These are phyloP conservation scores for Teinopalpus imperialis DNA, from an alignment of 2,888 invertebrate species.

Conservation along the genomic window DNA sequence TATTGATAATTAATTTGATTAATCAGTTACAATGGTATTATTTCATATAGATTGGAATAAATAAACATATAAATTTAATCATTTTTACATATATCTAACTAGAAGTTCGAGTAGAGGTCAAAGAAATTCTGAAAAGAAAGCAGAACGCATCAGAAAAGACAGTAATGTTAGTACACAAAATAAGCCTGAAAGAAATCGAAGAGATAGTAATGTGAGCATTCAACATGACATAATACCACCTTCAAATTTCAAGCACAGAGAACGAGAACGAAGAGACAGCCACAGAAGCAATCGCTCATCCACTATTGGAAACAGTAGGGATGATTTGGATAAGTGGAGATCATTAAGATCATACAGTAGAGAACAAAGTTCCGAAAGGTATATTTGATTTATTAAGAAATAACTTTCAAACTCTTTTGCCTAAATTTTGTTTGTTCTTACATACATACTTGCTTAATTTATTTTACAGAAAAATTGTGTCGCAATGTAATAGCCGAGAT, in stretches of 20 bases:
- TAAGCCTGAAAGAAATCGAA: constrained; percentile 55
- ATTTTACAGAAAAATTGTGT: constrained; percentile 65
- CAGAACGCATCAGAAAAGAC: constrained; percentile 62
- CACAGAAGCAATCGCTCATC: constrained; percentile 72
- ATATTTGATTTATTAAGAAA: too few species aligned
- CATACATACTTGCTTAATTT: too few species aligned
- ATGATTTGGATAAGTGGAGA: constrained; percentile 73
- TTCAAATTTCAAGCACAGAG: constrained; percentile 54
- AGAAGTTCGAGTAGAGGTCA: constrained; percentile 75
- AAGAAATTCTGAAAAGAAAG: constrained; percentile 60
- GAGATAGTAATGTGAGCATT: constrained; percentile 66
- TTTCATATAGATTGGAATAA: too few species aligned
- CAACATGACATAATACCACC: constrained; percentile 58
- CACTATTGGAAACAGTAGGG: constrained; percentile 71
- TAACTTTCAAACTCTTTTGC: too few species aligned
- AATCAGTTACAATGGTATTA: too few species aligned
- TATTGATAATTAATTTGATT: neutral
- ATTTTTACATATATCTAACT: constrained; percentile 16
- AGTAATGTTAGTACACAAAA: constrained; percentile 63
- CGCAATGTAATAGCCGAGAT: constrained; percentile 74
- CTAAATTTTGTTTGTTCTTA: constrained; percentile 4
- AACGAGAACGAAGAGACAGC: constrained; percentile 65
- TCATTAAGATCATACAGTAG: constrained; percentile 73
- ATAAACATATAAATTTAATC: neutral
- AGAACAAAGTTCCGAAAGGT: constrained; percentile 78